These are phyloP conservation scores for Tenualosa ilisha DNA, from an alignment of 2,797 vertebrate genomes.

Conservation along the genomic window DNA sequence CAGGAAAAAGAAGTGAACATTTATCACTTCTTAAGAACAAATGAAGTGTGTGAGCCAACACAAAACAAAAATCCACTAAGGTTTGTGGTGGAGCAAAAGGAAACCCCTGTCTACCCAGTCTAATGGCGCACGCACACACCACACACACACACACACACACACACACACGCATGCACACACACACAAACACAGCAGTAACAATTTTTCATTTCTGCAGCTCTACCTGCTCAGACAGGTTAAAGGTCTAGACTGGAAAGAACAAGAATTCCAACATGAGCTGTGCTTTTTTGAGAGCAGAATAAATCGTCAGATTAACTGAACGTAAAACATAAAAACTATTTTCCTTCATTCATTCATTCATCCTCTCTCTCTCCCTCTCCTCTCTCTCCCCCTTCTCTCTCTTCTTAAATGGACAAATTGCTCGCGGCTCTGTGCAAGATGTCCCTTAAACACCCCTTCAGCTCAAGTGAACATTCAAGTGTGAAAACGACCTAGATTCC, in stretches of 20 bases:
- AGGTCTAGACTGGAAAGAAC: neutral
- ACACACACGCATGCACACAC: conserved; percentile 23
- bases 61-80: conserved; percentile 2
- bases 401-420: neutral
- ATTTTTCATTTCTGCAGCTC: neutral
- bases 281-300: neutral
- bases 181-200: neutral
- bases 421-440: conserved; percentile 14
- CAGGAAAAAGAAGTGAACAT: neutral
- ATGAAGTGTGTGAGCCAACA: conserved; percentile 27
- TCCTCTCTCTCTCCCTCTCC: neutral
- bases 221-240: neutral
- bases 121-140: conserved; percentile 35
- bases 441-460: conserved; percentile 40
- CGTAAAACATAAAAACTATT: neutral
- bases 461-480: conserved; percentile 62
- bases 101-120: conserved; percentile 30
- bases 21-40: neutral
- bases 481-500: conserved; percentile 75
- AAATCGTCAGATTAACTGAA: neutral
- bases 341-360: neutral
- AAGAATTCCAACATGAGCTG: neutral
- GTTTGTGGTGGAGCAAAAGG: conserved; percentile 5
- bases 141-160: conserved; percentile 36
- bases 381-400: neutral